phyloP scores from a whole-genome alignment of 2,113 vertebrate genomes.

The Amphiprion percula region DNA sequence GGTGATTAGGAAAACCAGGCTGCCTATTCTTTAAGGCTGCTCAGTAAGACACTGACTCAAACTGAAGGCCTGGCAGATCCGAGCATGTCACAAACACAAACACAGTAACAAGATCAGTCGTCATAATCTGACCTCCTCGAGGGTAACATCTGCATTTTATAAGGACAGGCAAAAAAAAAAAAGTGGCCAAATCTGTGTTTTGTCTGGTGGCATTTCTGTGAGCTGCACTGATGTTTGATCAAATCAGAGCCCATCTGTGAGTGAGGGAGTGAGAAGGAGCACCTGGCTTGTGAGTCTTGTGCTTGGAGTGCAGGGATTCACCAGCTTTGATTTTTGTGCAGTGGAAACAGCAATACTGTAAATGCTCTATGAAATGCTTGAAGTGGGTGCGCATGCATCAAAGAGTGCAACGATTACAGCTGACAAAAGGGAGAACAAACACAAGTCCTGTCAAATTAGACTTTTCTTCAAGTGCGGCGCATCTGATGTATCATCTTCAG shows the following conservation, averaged over 20 bases:
- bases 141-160: slow-evolving; percentile 1
- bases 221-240: slow-evolving; percentile 34
- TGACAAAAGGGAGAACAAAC: slow-evolving; percentile 43
- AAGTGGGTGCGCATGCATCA: slow-evolving; percentile 35
- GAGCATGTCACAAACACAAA: slow-evolving; percentile 23
- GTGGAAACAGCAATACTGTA: slow-evolving; percentile 17
- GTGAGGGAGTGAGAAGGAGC: slow-evolving; percentile 8
- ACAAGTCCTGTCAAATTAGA: slow-evolving; percentile 11
- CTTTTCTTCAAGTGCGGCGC: slow-evolving; percentile 10
- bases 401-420: slow-evolving; percentile 36
- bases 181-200: slow-evolving; percentile 13
- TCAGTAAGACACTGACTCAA: slow-evolving; percentile 7
- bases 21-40: slow-evolving; percentile 37
- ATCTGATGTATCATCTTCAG: slow-evolving; percentile 37
- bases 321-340: slow-evolving; percentile 29
- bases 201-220: slow-evolving; percentile 38
- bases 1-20: slow-evolving; percentile 55
- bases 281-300: slow-evolving; percentile 14
- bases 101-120: slow-evolving; percentile 1
- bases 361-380: slow-evolving; percentile 31
- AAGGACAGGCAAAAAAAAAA: not conserved
- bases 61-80: not conserved
- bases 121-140: slow-evolving; percentile 10
- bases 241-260: slow-evolving; percentile 33
- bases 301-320: not conserved